Conservation (phyloP, 2,797 vertebrate species). For the Lepilemur septentrionalis region DNA sequence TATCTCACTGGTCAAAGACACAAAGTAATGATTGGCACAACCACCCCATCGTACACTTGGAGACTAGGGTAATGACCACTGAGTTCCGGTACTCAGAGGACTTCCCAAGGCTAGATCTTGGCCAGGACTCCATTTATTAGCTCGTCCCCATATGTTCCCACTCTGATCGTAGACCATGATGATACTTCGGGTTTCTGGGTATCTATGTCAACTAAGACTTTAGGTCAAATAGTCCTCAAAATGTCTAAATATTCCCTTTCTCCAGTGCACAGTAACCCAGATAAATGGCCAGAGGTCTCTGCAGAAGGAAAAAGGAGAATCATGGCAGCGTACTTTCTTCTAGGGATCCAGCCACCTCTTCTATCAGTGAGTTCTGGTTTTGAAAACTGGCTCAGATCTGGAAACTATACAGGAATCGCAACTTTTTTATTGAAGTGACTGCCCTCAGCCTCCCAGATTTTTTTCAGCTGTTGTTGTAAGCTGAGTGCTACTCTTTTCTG, state of each 20-base stretch:
- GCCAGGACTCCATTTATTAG: neutral
- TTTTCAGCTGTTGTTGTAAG: slow-evolving; percentile 27
- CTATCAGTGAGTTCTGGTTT: neutral
- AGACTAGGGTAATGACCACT: neutral
- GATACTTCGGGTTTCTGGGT: neutral
- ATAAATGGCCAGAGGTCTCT: neutral
- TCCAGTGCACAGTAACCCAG: slow-evolving; percentile 1
- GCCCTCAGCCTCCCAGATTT: neutral
- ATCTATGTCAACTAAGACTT: neutral
- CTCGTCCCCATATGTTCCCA: neutral
- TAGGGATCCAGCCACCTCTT: neutral
- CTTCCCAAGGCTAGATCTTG: neutral
- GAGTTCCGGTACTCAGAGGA: neutral
- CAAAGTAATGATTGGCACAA: neutral
- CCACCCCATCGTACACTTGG: neutral
- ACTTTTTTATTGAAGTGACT: neutral
- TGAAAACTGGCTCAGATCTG: neutral
- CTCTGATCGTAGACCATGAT: neutral
- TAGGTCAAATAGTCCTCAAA: neutral
- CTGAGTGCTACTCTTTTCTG: neutral
- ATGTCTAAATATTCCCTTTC: neutral
- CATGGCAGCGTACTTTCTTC: neutral
- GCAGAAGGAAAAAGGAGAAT: neutral
- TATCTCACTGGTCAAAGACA: neutral
- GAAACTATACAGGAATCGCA: neutral